Evolutionary conservation across 2,797 vertebrate species (phyloP).

Genomic region (Myiothlypis coronata): DNA sequence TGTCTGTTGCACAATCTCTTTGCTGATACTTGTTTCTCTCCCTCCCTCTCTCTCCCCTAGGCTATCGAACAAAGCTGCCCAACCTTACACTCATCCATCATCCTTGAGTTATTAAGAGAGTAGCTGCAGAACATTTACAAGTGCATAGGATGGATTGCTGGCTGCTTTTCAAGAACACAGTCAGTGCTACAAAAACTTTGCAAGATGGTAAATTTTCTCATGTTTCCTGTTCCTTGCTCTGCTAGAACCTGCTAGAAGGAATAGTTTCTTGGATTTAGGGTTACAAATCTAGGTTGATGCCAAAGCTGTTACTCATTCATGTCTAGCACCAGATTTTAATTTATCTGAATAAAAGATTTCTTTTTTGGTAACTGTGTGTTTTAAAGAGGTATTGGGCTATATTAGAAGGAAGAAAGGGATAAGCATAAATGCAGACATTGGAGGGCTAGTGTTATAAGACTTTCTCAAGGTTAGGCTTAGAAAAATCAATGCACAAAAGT

Average conservation of each 20-base stretch:
- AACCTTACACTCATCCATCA: slow-evolving; percentile 64
- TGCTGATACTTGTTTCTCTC: slow-evolving; percentile 64
- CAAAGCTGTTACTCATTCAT: slow-evolving; percentile 57
- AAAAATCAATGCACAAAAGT: background rate
- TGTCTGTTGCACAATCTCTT: slow-evolving; percentile 66
- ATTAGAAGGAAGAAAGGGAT: background rate
- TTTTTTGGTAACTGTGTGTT: background rate
- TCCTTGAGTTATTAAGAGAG: slow-evolving; percentile 54
- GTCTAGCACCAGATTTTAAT: slow-evolving; percentile 8
- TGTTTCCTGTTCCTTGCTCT: slow-evolving; percentile 53
- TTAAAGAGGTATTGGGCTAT: background rate
- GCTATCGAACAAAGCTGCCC: slow-evolving; percentile 66
- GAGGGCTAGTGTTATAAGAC: background rate
- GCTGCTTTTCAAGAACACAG: slow-evolving; percentile 66
- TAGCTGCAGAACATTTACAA: slow-evolving; percentile 62
- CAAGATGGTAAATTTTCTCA: slow-evolving; percentile 56
- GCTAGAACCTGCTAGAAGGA: slow-evolving; percentile 61
- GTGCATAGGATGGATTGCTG: slow-evolving; percentile 53
- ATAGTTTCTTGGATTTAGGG: slow-evolving; percentile 41
- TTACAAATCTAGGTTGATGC: slow-evolving; percentile 47
- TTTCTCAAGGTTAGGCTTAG: background rate
- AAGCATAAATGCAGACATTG: background rate
- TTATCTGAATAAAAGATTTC: background rate
- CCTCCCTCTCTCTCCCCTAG: slow-evolving; percentile 44
- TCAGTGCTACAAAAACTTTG: slow-evolving; percentile 48